A percentile compares a stretch with the other conserved stretches of the same genome.
Conservation (phyloP, 2,888 invertebrate genomes). For the Xestoiulus laeticollis region DNA sequence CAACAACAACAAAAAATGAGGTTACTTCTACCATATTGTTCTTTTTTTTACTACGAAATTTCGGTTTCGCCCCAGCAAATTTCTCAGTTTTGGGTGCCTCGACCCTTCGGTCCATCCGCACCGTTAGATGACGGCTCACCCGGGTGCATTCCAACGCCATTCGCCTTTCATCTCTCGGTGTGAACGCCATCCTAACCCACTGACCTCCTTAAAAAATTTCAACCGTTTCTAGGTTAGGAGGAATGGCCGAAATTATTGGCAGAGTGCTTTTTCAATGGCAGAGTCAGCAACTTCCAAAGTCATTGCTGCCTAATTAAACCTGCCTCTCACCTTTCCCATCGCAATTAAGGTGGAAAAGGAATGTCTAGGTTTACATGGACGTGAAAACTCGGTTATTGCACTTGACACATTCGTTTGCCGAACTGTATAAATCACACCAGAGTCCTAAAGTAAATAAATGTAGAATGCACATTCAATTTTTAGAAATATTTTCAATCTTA, state of each 20-base stretch:
- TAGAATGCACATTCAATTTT: not conserved
- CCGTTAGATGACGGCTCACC: not conserved
- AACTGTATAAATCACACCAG: no score
- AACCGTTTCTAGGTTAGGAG: conserved; percentile 23
- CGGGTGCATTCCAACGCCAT: not conserved
- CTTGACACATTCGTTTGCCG: not conserved
- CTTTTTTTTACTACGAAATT: conserved; percentile 1
- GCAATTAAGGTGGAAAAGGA: not conserved
- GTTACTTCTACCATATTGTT: conserved; percentile 1
- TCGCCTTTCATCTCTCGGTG: not conserved
- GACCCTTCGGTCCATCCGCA: not conserved
- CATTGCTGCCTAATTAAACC: conserved; percentile 29
- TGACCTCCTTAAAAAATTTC: not conserved
- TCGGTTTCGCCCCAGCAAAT: conserved; percentile 28
- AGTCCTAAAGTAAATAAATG: no score
- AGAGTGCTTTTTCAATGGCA: conserved; percentile 24
- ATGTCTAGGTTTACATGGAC: not conserved
- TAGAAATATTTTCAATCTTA: not conserved
- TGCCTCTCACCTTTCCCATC: not conserved
- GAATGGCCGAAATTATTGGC: not conserved
- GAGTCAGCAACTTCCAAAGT: conserved; percentile 8
- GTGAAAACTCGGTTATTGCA: not conserved
- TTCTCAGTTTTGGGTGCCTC: conserved; percentile 5
- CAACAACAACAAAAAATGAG: not conserved
- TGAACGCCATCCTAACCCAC: conserved; percentile 8